Percentiles rank a stretch among this genome's conserved stretches.
These are phyloP conservation scores for Dryomyza anilis DNA, from an alignment of 2,888 invertebrate species.

Conservation along the genomic window DNA sequence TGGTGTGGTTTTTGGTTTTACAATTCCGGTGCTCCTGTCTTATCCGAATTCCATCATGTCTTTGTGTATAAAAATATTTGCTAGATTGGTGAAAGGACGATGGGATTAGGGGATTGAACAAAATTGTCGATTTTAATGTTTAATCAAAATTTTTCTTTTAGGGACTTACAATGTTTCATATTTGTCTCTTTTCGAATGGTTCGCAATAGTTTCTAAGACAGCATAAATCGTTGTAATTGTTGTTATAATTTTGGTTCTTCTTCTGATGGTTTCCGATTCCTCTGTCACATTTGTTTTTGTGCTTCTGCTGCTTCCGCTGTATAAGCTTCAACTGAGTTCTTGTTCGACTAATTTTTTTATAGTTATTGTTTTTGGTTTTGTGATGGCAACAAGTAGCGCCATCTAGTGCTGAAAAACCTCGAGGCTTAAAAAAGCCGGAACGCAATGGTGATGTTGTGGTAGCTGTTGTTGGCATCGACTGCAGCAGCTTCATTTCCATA, in stretches of 20 bases:
- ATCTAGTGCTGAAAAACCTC: too few relatives aligned
- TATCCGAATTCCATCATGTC: slow-evolving; percentile 60
- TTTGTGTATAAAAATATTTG: slow-evolving; percentile 56
- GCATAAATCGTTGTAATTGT: slow-evolving; percentile 43
- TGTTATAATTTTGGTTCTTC: neutral
- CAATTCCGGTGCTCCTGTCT: slow-evolving; percentile 29
- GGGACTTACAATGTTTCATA: slow-evolving; percentile 50
- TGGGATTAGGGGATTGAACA: neutral
- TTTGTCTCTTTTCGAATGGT: slow-evolving; percentile 25
- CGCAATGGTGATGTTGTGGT: neutral
- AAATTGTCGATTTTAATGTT: too few relatives aligned
- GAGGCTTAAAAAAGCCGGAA: too few relatives aligned
- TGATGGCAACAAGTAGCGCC: neutral
- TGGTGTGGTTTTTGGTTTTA: neutral
- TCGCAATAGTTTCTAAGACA: slow-evolving; percentile 35
- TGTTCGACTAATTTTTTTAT: too few relatives aligned
- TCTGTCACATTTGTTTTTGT: neutral
- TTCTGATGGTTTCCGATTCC: neutral
- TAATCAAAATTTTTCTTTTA: neutral
- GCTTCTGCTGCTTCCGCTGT: neutral
- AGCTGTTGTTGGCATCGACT: neutral
- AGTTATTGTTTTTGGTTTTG: neutral
- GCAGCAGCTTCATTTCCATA: slow-evolving; percentile 7
- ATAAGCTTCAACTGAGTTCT: neutral
- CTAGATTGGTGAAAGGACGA: slow-evolving; percentile 30